Evolutionary conservation across 2,888 invertebrate genomes (phyloP), one percentile per base, ranked within the genome.

Genomic region (Mesorhabditis spiculigera): DNA sequence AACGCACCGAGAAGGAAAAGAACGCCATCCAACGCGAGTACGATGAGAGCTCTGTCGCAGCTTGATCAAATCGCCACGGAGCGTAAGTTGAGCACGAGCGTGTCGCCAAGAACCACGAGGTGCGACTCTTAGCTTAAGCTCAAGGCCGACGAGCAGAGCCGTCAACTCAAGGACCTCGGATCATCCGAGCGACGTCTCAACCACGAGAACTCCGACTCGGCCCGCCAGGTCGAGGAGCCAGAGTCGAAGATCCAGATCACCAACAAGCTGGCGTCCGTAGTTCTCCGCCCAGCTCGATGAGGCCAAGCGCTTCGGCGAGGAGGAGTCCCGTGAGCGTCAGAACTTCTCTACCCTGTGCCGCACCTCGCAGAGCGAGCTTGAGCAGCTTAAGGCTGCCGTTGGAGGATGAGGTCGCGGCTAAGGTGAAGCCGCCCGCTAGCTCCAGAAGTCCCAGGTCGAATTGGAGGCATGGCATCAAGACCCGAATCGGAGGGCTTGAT

Each of bases 331-430:
- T 70, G 85, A 86, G 70, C 78, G 85, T 68, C 85, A 86, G 70
- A 82, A 80, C 66, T 77, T 86, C 50, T 86, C 86, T 73, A 82
- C 79, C 66, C 75, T 82, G 63, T 83, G 83, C 85, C 89, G 97
- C 89, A 97, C 96, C 90, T 90, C 97, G 89, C 94, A 95, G 89
- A 93, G 96, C 90, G 98, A 99, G 89, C 90, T 97, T 89, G 98
- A 99, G 90, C 93, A 93, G 90, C 92, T 97, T 88, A 93, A 96
- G 87, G 98, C 98, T 89, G 95, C 96, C 89, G 92, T 97, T 82
- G 98, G n/a, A 99, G 88, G 98, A 99, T 89, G 98, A 99, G 89
- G 93, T 94, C 28, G 96, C 97, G 89, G 94, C 93, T 89, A 95
- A 95, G 90, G 81, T 88, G 98, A 99, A 88, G 91, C 98, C 85